Conservation (phyloP, 92 coral and sea anemone genomes). For the Porites evermanni region DNA sequence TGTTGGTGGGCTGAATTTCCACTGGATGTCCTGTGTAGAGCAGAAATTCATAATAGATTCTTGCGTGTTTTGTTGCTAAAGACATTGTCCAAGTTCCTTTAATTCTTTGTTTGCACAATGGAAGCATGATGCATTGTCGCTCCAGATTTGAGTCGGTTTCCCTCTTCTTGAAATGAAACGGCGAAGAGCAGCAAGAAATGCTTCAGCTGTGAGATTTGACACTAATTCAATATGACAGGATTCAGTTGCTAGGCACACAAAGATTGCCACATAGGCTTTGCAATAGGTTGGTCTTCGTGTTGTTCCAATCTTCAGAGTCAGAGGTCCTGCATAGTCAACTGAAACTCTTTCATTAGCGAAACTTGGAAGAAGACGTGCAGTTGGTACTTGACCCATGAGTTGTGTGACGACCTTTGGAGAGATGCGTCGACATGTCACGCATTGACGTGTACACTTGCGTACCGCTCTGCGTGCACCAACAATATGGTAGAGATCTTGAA, state of each 20-base stretch:
- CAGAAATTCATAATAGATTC: too few species aligned
- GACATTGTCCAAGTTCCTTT: not conserved
- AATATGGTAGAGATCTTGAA: not conserved
- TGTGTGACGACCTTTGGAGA: conserved; percentile 50
- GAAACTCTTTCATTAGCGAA: conserved; percentile 54
- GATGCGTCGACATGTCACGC: conserved; percentile 46
- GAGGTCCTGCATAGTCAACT: conserved; percentile 80
- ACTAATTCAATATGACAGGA: conserved; percentile 67
- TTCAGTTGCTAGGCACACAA: conserved; percentile 66
- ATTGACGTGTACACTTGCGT: conserved; percentile 59
- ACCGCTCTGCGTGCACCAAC: conserved; percentile 60
- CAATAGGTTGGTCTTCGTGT: conserved; percentile 48
- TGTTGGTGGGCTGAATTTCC: conserved; percentile 46
- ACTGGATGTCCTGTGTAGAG: not conserved
- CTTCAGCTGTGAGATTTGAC: not conserved
- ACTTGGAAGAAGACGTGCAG: conserved; percentile 47
- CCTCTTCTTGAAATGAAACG: conserved; percentile 58
- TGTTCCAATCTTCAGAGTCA: conserved; percentile 53
- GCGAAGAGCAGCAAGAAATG: conserved; percentile 43
- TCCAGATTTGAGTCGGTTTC: conserved; percentile 68
- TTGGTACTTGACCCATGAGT: conserved; percentile 65
- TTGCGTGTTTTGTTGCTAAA: too few species aligned
- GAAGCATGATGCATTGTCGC: conserved; percentile 64
- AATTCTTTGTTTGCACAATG: conserved; percentile 57
- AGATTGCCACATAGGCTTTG: conserved; percentile 67